Evolutionary conservation across 2,797 vertebrate species (phyloP).

Genomic region (Acrossocheilus wenchowensis): DNA sequence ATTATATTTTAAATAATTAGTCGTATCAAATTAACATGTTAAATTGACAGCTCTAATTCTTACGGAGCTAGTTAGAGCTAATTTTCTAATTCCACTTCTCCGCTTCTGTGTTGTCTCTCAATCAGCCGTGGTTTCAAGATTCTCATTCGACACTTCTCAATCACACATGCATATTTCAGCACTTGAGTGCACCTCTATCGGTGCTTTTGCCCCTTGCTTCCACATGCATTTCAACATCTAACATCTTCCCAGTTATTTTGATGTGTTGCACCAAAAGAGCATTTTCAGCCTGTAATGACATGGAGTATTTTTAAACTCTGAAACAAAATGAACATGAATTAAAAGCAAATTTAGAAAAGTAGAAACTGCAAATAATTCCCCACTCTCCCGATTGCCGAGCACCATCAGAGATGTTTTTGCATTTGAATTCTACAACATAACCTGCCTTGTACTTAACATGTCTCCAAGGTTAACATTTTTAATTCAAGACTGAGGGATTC

Average conservation of each 20-base stretch:
- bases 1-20: slow-evolving; percentile 17
- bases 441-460: slow-evolving; percentile 75
- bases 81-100: slow-evolving; percentile 43
- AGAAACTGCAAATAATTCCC: slow-evolving; percentile 36
- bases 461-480: slow-evolving; percentile 86
- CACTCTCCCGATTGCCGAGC: slow-evolving; percentile 57
- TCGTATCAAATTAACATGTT: background rate
- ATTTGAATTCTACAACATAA: slow-evolving; percentile 78
- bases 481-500: slow-evolving; percentile 82
- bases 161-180: slow-evolving; percentile 50
- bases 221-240: slow-evolving; percentile 19
- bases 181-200: slow-evolving; percentile 31
- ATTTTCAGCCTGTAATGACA: slow-evolving; percentile 46
- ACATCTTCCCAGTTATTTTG: slow-evolving; percentile 29
- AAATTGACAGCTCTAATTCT: slow-evolving; percentile 16
- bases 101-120: slow-evolving; percentile 40
- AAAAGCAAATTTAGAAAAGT: slow-evolving; percentile 29
- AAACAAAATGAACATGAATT: slow-evolving; percentile 54
- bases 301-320: slow-evolving; percentile 47
- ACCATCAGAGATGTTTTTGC: slow-evolving; percentile 66
- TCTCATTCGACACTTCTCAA: slow-evolving; percentile 44
- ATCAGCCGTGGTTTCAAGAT: slow-evolving; percentile 38
- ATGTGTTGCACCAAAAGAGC: slow-evolving; percentile 35
- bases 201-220: background rate
- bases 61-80: slow-evolving; percentile 12